Percentiles rank a stretch among this genome's conserved stretches.
Conservation (phyloP, 2,888 invertebrate genomes). For the Apoda limacodes region DNA sequence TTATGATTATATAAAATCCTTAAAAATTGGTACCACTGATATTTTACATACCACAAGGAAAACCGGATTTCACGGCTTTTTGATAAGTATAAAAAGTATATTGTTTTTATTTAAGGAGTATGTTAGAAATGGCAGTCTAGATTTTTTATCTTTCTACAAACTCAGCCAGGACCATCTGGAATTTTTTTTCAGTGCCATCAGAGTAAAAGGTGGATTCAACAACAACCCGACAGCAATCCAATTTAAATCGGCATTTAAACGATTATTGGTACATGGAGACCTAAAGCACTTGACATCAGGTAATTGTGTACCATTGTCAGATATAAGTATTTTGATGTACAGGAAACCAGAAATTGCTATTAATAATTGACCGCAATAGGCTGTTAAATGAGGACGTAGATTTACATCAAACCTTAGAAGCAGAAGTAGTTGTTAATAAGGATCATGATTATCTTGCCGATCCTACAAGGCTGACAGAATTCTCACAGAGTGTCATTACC, state of each 20-base stretch:
- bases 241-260: slow-evolving; percentile 16
- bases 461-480: too few relatives aligned
- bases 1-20: background rate
- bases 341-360: too few relatives aligned
- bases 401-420: too few relatives aligned
- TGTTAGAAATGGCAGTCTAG: slow-evolving; percentile 5
- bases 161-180: slow-evolving; percentile 8
- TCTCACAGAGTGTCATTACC: too few relatives aligned
- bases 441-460: too few relatives aligned
- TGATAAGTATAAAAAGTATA: slow-evolving; percentile 5
- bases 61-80: slow-evolving; percentile 8
- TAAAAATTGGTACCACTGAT: background rate
- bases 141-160: slow-evolving; percentile 8
- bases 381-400: too few relatives aligned
- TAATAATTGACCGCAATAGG: too few relatives aligned
- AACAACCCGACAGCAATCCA: slow-evolving; percentile 13
- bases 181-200: slow-evolving; percentile 6
- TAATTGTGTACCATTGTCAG: slow-evolving; percentile 14
- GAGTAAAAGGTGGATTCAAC: slow-evolving; percentile 5
- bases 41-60: slow-evolving; percentile 1
- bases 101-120: slow-evolving; percentile 8
- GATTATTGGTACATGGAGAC: slow-evolving; percentile 12
- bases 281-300: slow-evolving; percentile 5
- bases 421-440: too few relatives aligned
- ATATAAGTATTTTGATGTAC: slow-evolving; percentile 12